Evolutionary conservation across 1,140 invertebrate genomes (phyloP).

Genomic region (Potamilus streckersoni): DNA sequence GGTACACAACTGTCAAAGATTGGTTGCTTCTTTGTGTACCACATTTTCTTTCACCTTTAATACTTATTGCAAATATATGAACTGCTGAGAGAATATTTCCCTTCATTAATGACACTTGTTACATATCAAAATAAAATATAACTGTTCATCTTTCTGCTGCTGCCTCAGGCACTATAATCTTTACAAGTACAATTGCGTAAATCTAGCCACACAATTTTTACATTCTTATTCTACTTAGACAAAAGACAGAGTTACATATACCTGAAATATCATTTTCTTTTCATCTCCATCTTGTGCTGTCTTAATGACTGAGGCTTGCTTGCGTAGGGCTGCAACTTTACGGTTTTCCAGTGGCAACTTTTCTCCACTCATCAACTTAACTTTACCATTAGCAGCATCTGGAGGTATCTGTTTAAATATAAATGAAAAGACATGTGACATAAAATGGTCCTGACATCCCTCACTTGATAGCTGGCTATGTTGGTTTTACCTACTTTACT

Average conservation of each 20-base stretch:
- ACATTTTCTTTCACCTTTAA: too few relatives aligned
- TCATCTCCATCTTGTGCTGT: slow-evolving; percentile 55
- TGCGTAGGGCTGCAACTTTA: slow-evolving; percentile 20
- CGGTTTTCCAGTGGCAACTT: slow-evolving; percentile 37
- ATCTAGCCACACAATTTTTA: neutral
- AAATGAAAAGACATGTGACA: neutral
- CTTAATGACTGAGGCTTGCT: slow-evolving; percentile 53
- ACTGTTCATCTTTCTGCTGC: too few relatives aligned
- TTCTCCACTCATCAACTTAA: slow-evolving; percentile 30
- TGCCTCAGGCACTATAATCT: too few relatives aligned
- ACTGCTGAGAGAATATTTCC: too few relatives aligned
- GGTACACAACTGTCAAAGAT: too few relatives aligned
- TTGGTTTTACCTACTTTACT: too few relatives aligned
- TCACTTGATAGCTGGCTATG: too few relatives aligned
- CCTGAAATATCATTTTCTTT: slow-evolving; percentile 58
- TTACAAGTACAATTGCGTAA: neutral
- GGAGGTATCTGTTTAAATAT: slow-evolving; percentile 39
- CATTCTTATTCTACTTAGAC: too few relatives aligned
- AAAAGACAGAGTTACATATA: slow-evolving; percentile 14
- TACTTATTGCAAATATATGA: too few relatives aligned
- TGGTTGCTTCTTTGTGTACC: too few relatives aligned
- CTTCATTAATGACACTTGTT: too few relatives aligned
- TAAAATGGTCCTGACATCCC: neutral
- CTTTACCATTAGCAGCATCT: slow-evolving; percentile 35
- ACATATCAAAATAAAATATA: too few relatives aligned